phyloP scores from a whole-genome alignment of 2,797 vertebrate genomes.

The Oreochromis grahami region DNA sequence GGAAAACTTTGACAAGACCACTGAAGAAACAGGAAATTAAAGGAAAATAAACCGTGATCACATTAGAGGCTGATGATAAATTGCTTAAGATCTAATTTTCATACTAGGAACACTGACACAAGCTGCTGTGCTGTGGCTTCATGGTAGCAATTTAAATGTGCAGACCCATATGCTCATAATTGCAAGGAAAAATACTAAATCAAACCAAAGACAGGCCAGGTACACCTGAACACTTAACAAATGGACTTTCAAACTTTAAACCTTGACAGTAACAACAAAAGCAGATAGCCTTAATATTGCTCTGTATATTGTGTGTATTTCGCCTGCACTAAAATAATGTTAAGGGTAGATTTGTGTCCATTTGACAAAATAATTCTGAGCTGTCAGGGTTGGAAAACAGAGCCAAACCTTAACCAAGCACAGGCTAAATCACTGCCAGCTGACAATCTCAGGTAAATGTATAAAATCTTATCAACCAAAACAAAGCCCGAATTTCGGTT shows the following conservation, averaged over 20 bases:
- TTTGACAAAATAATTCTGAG: constrained; percentile 33
- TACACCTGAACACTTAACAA: neutral
- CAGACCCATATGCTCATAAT: neutral
- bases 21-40: constrained; percentile 21
- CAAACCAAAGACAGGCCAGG: constrained; percentile 4
- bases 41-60: constrained; percentile 21
- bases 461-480: constrained; percentile 51
- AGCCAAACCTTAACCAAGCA: constrained; percentile 38
- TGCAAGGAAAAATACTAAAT: neutral
- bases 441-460: constrained; percentile 45
- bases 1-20: neutral
- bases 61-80: constrained; percentile 15
- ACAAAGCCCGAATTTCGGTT: constrained; percentile 40
- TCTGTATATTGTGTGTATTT: neutral
- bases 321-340: neutral
- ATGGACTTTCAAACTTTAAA: neutral
- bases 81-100: constrained; percentile 1
- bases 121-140: constrained; percentile 17
- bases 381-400: constrained; percentile 30
- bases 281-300: neutral
- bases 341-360: constrained; percentile 20
- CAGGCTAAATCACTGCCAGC: constrained; percentile 35
- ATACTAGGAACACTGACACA: constrained; percentile 8
- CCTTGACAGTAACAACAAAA: neutral
- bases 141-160: neutral